These are phyloP conservation scores for Andrena bucephala DNA, from an alignment of 2,888 invertebrate genomes.

Conservation along the genomic window DNA sequence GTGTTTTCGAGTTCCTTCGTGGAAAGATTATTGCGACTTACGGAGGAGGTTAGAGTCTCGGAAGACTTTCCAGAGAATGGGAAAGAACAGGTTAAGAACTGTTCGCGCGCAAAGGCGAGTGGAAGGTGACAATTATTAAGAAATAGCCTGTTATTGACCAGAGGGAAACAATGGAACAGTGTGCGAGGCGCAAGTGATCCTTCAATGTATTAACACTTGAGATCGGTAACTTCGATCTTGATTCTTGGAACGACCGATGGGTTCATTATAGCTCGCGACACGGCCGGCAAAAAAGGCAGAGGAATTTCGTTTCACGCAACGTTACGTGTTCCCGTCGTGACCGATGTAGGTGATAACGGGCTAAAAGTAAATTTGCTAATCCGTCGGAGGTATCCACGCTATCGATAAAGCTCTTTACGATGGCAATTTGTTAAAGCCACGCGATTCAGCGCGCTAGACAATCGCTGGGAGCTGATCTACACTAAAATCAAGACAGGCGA, in stretches of 20 bases:
- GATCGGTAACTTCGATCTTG: conserved; percentile 1
- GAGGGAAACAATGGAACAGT: too few species aligned
- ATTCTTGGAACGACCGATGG: not conserved
- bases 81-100: not conserved
- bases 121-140: not conserved
- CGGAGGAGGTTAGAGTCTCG: not conserved
- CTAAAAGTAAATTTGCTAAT: conserved; percentile 20
- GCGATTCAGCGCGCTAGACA: conserved; percentile 5
- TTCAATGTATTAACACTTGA: not conserved
- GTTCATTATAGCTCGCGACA: not conserved
- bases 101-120: not conserved
- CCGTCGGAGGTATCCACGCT: not conserved
- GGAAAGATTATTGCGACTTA: not conserved
- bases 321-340: not conserved
- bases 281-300: not conserved
- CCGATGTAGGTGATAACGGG: conserved; percentile 38
- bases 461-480: conserved; percentile 4
- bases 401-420: conserved; percentile 46
- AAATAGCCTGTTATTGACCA: too few species aligned
- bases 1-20: not conserved
- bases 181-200: not conserved
- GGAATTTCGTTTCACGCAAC: not conserved
- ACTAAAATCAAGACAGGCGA: not conserved
- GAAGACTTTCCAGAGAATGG: not conserved
- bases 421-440: conserved; percentile 38